These are phyloP conservation scores for Parthenolecanium corni DNA, from an alignment of 2,888 invertebrate genomes.

Conservation along the genomic window DNA sequence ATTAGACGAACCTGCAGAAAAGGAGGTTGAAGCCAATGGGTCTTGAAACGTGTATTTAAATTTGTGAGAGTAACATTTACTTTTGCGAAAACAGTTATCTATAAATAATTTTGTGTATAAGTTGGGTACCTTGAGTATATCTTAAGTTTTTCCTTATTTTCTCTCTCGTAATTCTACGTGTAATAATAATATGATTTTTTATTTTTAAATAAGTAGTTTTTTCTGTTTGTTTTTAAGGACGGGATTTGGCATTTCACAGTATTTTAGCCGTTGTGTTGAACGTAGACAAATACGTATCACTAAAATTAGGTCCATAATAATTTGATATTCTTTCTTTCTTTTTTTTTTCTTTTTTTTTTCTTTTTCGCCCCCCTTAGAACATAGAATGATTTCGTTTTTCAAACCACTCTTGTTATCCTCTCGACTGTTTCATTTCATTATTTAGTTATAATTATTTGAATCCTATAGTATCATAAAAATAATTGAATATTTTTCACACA, in stretches of 20 bases:
- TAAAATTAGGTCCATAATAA: no score
- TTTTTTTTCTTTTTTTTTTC: no score
- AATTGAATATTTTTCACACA: no score
- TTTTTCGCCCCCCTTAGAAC: no score
- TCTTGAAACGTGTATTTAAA: slow-evolving; percentile 12
- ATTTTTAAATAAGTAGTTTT: slow-evolving; percentile 18
- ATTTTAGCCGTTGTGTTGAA: slow-evolving; percentile 17
- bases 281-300: not conserved
- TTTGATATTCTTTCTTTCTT: no score
- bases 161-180: slow-evolving; percentile 14
- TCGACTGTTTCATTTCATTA: no score
- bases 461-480: no score
- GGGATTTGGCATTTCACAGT: slow-evolving; percentile 26
- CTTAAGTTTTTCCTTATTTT: slow-evolving; percentile 17
- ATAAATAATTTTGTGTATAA: slow-evolving; percentile 24
- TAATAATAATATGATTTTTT: slow-evolving; percentile 26
- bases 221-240: slow-evolving; percentile 14
- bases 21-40: slow-evolving; percentile 16
- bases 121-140: slow-evolving; percentile 21
- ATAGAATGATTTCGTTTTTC: no score
- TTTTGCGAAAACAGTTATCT: slow-evolving; percentile 15
- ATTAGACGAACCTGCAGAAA: slow-evolving; percentile 14
- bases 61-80: slow-evolving; percentile 15
- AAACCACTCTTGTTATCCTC: no score
- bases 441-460: no score